Conservation (phyloP, 2,888 invertebrate species). For the Mythimna ferrago region DNA sequence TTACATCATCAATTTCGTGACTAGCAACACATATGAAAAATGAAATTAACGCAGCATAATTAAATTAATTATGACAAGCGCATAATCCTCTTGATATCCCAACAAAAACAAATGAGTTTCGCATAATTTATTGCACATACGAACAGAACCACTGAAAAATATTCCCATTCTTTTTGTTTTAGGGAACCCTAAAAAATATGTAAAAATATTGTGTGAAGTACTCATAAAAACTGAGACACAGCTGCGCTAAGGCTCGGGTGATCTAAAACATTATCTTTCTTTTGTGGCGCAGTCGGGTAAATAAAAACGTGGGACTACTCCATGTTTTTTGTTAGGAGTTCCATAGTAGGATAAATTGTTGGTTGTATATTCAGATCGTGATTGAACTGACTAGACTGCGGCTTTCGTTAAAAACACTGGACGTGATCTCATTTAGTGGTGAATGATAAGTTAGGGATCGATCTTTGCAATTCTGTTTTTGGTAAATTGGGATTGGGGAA, state of each 20-base stretch:
- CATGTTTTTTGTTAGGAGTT: constrained; percentile 24
- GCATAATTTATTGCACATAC: neutral
- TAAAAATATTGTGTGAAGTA: constrained; percentile 37
- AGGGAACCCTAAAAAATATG: constrained; percentile 21
- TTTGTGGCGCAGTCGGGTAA: constrained; percentile 3
- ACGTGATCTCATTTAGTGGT: constrained; percentile 43
- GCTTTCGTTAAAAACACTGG: constrained; percentile 29
- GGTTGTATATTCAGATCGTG: constrained; percentile 51
- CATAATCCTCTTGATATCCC: neutral
- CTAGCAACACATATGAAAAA: constrained; percentile 8
- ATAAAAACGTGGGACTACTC: constrained; percentile 7
- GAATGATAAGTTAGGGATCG: constrained; percentile 33
- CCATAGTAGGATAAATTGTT: constrained; percentile 20
- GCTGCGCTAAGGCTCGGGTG: constrained; percentile 44
- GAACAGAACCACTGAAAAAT: constrained; percentile 5
- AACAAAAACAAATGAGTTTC: constrained; percentile 14
- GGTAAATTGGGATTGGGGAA: neutral
- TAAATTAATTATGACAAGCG: neutral
- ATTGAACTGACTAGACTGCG: constrained; percentile 16
- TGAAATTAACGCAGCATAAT: neutral
- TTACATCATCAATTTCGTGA: neutral
- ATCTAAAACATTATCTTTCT: constrained; percentile 11
- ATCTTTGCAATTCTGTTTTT: constrained; percentile 8
- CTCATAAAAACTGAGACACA: constrained; percentile 43
- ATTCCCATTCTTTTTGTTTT: neutral